Evolutionary conservation across 1,140 invertebrate species (phyloP).

Genomic region (Trichonephila clavipes): DNA sequence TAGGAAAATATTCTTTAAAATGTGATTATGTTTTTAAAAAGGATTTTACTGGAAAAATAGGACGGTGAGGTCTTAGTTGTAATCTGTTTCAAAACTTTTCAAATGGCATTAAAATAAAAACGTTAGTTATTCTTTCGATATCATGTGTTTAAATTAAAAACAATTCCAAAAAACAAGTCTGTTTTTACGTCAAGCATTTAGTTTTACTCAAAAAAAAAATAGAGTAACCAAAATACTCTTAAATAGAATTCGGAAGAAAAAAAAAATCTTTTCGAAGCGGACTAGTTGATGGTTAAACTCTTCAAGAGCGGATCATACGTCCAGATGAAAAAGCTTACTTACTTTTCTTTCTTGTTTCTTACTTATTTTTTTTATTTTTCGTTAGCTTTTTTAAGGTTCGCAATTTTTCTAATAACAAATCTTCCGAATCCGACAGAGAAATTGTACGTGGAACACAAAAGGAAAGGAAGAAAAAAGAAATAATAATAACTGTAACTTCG

Average conservation of each 20-base stretch:
- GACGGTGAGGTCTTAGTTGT: too few species aligned
- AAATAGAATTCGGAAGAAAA: neutral
- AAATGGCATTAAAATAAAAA: too few species aligned
- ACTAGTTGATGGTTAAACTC: conserved; percentile 12
- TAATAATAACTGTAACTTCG: conserved; percentile 55
- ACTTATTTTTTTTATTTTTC: neutral
- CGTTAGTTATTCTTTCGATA: too few species aligned
- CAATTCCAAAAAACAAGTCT: too few species aligned
- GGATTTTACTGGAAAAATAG: too few species aligned
- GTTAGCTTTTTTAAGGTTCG: conserved; percentile 4
- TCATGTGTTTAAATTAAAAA: too few species aligned
- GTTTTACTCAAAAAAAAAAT: neutral
- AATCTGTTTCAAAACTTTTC: too few species aligned
- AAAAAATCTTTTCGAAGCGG: neutral
- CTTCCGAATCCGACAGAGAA: conserved; percentile 16
- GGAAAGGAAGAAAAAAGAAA: neutral
- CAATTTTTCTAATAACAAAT: conserved; percentile 36
- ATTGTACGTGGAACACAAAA: neutral
- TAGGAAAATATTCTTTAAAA: too few species aligned
- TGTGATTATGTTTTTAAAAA: too few species aligned
- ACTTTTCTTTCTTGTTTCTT: neutral
- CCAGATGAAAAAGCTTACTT: neutral
- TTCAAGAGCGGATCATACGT: neutral
- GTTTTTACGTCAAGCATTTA: too few species aligned
- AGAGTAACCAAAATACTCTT: neutral